These are phyloP conservation scores for Ramazzottius varieornatus DNA, from an alignment of 2,888 invertebrate genomes.

Conservation along the genomic window DNA sequence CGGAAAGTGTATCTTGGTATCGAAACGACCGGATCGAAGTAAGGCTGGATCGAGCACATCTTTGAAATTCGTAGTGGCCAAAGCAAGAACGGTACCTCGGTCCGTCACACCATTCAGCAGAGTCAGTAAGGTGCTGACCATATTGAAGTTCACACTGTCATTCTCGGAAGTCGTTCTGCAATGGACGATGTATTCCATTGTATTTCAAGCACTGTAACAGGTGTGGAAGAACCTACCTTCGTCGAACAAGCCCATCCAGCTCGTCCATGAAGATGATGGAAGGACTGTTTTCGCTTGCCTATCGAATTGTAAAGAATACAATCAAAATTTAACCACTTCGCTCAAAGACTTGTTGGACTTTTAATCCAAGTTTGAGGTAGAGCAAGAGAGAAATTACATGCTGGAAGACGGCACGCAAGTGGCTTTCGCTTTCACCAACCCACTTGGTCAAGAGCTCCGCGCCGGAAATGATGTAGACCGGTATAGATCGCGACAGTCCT, in stretches of 20 bases:
- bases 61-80: neutral
- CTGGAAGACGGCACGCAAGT: neutral
- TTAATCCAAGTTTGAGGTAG: too few species aligned
- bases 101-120: neutral
- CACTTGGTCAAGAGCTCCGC: neutral
- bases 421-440: neutral
- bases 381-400: too few species aligned
- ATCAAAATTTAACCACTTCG: too few species aligned
- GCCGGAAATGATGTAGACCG: neutral
- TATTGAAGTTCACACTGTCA: neutral
- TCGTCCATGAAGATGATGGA: constrained; percentile 2
- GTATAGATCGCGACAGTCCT: neutral
- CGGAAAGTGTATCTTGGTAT: neutral
- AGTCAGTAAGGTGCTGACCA: neutral
- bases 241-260: neutral
- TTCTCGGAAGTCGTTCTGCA: neutral
- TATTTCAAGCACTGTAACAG: neutral
- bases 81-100: neutral
- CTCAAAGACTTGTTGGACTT: too few species aligned
- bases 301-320: neutral
- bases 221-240: neutral
- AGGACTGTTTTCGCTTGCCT: neutral
- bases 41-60: constrained; percentile 1
- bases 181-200: neutral
- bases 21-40: neutral